Evolutionary conservation across 92 coral and sea anemone genomes (phyloP), one percentile per base, ranked within the genome.

Genomic region (Zoanthus gigantus): DNA sequence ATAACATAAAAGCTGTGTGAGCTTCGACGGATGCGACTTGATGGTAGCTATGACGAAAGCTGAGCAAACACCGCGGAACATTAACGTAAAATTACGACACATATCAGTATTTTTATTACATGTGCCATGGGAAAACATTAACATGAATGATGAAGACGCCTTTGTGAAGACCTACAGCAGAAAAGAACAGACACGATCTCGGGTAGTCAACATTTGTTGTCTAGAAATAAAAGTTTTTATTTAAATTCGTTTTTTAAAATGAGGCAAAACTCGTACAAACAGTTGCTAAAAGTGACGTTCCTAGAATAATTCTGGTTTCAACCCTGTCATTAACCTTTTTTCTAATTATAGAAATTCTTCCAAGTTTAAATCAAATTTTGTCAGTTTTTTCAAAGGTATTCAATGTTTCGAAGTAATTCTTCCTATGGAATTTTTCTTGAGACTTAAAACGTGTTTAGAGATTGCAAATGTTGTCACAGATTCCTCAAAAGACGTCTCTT

Each of bases 381-480:
- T 16, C 76, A 78, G 86, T 66, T 83, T 79, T 89, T 84, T 90
- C 71, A n/a, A 47, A 88, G 61, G 90, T 79, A 83, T 92, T 87
- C 93, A 84, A 56, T 84, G 48, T 78, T 73, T 82, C 44, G 45
- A 86, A 77, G 82, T 85, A 82, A 89, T 88, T 93, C 31, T 84
- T 72, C 61, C 77, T 9, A 56, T 73, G 96, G 96, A 85, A 91
- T 93, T 91, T 90, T 56, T 68, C 71, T 54, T 56, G 65, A 57
- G 77, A 46, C 76, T 83, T 83, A 69, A 68, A 69, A 53, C 71
- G 89, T 78, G 90, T 93, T 79, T 79, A 83, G 84, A 69, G 76
- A 32, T 14, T 37, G 87, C 32, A 73, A 67, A 46, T 47, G 85
- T 81, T 81, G 75, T 71, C 58, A 44, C 45, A 29, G 73, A 65